Conservation (phyloP, 1,140 invertebrate species). For the Listronotus bonariensis region DNA sequence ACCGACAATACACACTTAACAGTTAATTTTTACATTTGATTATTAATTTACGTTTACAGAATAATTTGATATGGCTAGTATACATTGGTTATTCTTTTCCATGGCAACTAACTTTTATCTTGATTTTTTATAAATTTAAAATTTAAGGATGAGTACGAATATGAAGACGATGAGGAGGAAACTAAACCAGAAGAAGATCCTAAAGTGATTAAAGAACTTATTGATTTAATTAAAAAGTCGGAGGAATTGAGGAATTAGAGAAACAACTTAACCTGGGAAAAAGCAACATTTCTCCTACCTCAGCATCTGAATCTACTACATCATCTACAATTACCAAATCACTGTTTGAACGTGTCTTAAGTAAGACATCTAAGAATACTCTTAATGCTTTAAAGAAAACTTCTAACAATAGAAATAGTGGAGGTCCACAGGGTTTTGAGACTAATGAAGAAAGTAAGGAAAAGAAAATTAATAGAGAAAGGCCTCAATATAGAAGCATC, state of each 20-base stretch:
- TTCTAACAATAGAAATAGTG: constrained; percentile 58
- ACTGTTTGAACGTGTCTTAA: constrained; percentile 73
- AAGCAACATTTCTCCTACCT: constrained; percentile 49
- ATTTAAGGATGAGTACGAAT: constrained; percentile 67
- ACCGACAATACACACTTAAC: no score
- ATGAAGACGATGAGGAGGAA: constrained; percentile 61
- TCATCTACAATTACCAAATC: constrained; percentile 71
- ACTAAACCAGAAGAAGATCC: constrained; percentile 72
- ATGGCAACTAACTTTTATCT: no score
- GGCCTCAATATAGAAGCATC: constrained; percentile 62
- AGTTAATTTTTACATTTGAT: no score
- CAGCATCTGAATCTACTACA: constrained; percentile 53
- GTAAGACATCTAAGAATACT: constrained; percentile 40
- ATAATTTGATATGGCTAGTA: no score
- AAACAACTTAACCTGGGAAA: constrained; percentile 71
- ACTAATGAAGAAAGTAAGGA: constrained; percentile 59
- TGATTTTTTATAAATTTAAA: no score
- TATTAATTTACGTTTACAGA: no score
- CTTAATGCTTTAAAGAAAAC: constrained; percentile 26
- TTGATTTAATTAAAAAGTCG: constrained; percentile 84
- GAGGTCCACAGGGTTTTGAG: constrained; percentile 75
- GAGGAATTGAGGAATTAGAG: constrained; percentile 79
- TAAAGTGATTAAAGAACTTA: constrained; percentile 80
- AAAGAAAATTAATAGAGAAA: constrained; percentile 56
- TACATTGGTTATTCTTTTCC: no score